Conservation (phyloP, 37 sponge, comb jelly and placozoan genomes). For the Theonella swinhoei region DNA sequence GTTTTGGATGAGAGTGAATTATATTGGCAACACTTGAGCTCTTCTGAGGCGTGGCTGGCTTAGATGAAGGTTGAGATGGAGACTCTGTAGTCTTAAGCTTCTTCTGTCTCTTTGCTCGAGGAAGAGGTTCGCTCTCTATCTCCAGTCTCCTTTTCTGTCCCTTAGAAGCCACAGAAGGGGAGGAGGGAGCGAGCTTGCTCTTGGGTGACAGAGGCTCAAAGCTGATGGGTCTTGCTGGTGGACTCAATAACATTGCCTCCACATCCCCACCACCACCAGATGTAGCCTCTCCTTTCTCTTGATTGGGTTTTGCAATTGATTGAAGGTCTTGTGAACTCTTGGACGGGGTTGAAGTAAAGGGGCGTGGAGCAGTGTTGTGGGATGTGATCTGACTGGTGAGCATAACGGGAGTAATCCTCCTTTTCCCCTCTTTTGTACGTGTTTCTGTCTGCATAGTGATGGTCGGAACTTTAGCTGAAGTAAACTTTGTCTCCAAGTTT, state of each 20-base stretch:
- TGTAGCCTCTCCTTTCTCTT: neutral
- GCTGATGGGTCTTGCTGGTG: conserved; percentile 42
- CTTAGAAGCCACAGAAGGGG: too few relatives aligned
- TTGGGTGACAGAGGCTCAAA: conserved; percentile 53
- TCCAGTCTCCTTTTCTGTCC: conserved; percentile 10
- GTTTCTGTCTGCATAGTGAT: conserved; percentile 74
- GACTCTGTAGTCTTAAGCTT: neutral
- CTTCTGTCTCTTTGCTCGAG: conserved; percentile 44
- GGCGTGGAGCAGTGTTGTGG: conserved; percentile 27
- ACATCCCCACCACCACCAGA: neutral
- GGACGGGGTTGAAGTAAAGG: conserved; percentile 26
- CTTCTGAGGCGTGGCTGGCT: conserved; percentile 34
- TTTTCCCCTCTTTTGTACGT: conserved; percentile 77
- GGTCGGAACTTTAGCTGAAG: neutral
- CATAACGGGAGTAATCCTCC: conserved; percentile 85
- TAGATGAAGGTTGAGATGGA: neutral
- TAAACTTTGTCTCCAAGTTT: too few relatives aligned
- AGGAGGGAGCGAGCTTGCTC: neutral
- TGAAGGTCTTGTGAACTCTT: conserved; percentile 3
- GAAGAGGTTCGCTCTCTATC: neutral
- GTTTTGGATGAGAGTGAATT: conserved; percentile 8
- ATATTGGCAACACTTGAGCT: neutral
- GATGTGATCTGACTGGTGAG: conserved; percentile 47
- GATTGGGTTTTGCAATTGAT: neutral
- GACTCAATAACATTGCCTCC: neutral